Percentiles rank a stretch among this genome's conserved stretches.
Evolutionary conservation across 2,113 vertebrate genomes (phyloP).

Genomic region (Trinectes maculatus): DNA sequence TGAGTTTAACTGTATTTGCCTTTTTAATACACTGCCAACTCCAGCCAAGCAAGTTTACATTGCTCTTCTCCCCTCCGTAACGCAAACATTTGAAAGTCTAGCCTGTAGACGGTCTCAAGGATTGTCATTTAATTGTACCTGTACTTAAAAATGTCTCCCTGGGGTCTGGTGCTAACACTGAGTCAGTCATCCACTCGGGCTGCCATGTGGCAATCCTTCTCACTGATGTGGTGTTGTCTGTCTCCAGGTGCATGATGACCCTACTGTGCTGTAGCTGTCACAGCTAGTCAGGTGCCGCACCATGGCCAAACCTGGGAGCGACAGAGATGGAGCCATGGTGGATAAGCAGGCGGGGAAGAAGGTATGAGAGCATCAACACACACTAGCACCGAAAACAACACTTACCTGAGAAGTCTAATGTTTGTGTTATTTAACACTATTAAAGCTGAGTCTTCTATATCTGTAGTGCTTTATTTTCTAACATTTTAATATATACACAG

Average conservation of each 20-base stretch:
- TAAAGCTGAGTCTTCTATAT: too few species aligned
- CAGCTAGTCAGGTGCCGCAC: slow-evolving; percentile 91
- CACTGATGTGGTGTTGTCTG: slow-evolving; percentile 28
- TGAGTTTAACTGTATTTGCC: not conserved
- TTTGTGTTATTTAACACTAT: too few species aligned
- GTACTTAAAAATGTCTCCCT: slow-evolving; percentile 20
- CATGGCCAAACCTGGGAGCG: slow-evolving; percentile 98
- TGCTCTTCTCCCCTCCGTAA: slow-evolving; percentile 18
- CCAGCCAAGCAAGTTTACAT: slow-evolving; percentile 1
- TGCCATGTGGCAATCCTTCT: slow-evolving; percentile 7
- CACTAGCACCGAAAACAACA: not conserved
- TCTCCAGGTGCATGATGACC: slow-evolving; percentile 91
- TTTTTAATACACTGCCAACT: not conserved
- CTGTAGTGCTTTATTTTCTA: too few species aligned
- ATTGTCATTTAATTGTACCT: slow-evolving; percentile 24
- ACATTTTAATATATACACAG: too few species aligned
- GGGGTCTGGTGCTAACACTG: not conserved
- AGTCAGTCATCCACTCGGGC: not conserved
- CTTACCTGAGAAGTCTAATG: too few species aligned
- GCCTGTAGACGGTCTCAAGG: slow-evolving; percentile 8
- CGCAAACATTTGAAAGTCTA: slow-evolving; percentile 11
- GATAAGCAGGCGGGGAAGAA: slow-evolving; percentile 96
- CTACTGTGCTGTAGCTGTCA: slow-evolving; percentile 82
- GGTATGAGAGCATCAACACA: slow-evolving; percentile 73
- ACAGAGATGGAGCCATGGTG: slow-evolving; percentile 97